A percentile compares a stretch with the other conserved stretches of the same genome.
Evolutionary conservation across 2,797 vertebrate species (phyloP).

Genomic region (Sternarchorhynchus goeldii): DNA sequence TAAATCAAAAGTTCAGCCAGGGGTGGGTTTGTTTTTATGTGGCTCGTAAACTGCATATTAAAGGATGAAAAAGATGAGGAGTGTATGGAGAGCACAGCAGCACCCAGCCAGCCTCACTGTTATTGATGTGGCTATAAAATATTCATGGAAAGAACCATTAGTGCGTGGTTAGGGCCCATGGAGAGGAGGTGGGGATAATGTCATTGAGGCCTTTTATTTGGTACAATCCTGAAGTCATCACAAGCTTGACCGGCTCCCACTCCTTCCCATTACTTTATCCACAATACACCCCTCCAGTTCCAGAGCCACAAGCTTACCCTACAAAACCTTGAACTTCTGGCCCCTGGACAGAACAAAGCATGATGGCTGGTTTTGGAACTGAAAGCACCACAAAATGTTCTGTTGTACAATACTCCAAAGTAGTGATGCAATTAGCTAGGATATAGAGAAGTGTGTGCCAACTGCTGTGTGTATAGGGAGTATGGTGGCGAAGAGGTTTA

Average conservation of each 20-base stretch:
- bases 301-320: constrained; percentile 32
- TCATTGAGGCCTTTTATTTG: constrained; percentile 57
- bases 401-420: constrained; percentile 45
- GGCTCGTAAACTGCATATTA: constrained; percentile 66
- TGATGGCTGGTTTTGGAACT: constrained; percentile 35
- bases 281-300: constrained; percentile 29
- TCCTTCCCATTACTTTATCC: constrained; percentile 42
- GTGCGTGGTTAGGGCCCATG: constrained; percentile 58
- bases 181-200: constrained; percentile 59
- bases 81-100: constrained; percentile 55
- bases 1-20: constrained; percentile 63
- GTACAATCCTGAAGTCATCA: constrained; percentile 54
- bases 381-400: constrained; percentile 37
- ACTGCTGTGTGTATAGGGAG: constrained; percentile 16
- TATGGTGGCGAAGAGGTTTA: constrained; percentile 23
- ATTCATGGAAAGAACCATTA: constrained; percentile 64
- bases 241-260: constrained; percentile 54
- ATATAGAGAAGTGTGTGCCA: constrained; percentile 45
- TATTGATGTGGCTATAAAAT: constrained; percentile 65
- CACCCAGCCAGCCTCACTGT: constrained; percentile 56
- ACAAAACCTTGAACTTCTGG: constrained; percentile 37
- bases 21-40: constrained; percentile 65
- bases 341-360: constrained; percentile 22
- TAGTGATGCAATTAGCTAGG: constrained; percentile 49
- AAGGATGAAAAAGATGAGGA: constrained; percentile 61